Evolutionary conservation across 2,113 vertebrate species (phyloP).

Genomic region (Poecilia latipinna): DNA sequence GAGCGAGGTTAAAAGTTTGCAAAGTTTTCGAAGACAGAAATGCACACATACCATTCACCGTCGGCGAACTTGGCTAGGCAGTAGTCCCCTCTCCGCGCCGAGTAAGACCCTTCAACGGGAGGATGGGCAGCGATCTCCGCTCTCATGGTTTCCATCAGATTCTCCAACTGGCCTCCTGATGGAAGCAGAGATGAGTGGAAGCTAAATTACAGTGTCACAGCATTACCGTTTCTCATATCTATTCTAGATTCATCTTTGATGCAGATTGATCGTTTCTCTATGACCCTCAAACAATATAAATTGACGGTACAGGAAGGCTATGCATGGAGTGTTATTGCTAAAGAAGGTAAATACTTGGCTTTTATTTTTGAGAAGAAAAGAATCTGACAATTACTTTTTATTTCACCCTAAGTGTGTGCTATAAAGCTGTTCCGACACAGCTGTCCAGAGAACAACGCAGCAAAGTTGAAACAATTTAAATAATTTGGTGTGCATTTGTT

Average conservation of each 20-base stretch:
- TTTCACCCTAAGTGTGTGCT: too few species aligned
- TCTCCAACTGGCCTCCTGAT: constrained; percentile 91
- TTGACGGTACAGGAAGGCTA: too few species aligned
- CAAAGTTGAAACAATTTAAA: too few species aligned
- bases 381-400: too few species aligned
- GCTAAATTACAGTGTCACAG: background rate
- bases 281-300: background rate
- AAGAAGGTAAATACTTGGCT: too few species aligned
- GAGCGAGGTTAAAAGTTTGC: background rate
- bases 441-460: too few species aligned
- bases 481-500: too few species aligned
- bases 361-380: too few species aligned
- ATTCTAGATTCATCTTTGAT: too few species aligned
- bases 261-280: background rate
- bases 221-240: too few species aligned
- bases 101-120: constrained; percentile 89
- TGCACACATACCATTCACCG: constrained; percentile 88
- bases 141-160: constrained; percentile 96
- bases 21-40: background rate
- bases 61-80: constrained; percentile 97
- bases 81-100: constrained; percentile 89
- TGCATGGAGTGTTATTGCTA: too few species aligned
- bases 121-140: constrained; percentile 89
- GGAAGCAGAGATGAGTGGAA: constrained; percentile 3
- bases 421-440: too few species aligned